Percentiles rank a stretch among this genome's conserved stretches.
phyloP scores from a whole-genome alignment of 2,113 vertebrate species.

The Myanophis thanlyinensis region DNA sequence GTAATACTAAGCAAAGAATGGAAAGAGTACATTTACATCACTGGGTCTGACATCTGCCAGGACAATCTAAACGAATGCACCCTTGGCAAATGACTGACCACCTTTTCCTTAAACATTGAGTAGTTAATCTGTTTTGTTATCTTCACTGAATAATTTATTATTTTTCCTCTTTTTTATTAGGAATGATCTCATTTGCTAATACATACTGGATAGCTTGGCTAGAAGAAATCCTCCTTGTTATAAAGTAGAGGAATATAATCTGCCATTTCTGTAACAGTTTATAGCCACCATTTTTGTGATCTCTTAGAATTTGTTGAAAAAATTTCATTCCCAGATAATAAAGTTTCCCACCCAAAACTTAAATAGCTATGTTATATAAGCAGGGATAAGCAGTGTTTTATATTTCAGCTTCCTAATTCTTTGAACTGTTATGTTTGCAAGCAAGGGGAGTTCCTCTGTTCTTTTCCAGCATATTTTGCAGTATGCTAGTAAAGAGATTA shows the following conservation, averaged over 20 bases:
- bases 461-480: neutral
- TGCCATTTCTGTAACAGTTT: neutral
- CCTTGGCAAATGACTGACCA: neutral
- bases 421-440: neutral
- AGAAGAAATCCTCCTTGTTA: neutral
- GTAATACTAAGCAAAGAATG: neutral
- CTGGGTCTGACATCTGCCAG: neutral
- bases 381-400: neutral
- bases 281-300: neutral
- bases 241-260: neutral
- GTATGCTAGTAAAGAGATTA: neutral
- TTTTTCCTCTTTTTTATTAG: neutral
- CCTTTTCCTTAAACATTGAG: neutral
- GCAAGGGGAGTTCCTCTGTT: neutral
- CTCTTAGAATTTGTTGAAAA: neutral
- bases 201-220: neutral
- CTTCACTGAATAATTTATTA: neutral
- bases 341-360: neutral
- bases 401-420: neutral
- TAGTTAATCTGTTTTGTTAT: neutral
- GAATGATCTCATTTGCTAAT: neutral
- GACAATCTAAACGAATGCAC: neutral
- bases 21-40: neutral
- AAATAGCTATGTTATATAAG: neutral
- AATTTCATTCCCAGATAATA: neutral